phyloP scores from a whole-genome alignment of 2,888 invertebrate species.

The Mimumesa dahlbomi region DNA sequence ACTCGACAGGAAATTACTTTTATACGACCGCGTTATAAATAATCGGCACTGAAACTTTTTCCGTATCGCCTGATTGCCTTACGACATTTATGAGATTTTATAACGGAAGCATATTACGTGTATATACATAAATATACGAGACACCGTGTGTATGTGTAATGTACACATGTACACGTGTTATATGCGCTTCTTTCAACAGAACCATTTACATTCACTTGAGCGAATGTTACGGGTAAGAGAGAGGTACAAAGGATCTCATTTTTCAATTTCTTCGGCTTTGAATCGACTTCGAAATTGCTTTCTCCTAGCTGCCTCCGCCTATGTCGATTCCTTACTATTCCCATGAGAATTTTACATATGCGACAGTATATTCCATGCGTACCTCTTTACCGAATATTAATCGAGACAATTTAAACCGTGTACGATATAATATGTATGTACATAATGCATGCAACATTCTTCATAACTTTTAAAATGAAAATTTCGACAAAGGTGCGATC shows the following conservation, averaged over 20 bases:
- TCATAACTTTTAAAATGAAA: too few species aligned
- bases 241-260: constrained; percentile 31
- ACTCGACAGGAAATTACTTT: too few species aligned
- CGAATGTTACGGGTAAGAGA: constrained; percentile 8
- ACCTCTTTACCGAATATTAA: constrained; percentile 7
- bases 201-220: background rate
- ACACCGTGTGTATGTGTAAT: background rate
- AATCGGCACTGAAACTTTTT: too few species aligned
- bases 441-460: too few species aligned
- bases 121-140: background rate
- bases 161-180: background rate
- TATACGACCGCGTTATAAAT: too few species aligned
- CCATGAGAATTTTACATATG: background rate
- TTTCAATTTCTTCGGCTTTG: constrained; percentile 39
- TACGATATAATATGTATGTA: too few species aligned
- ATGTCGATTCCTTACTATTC: background rate
- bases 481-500: too few species aligned
- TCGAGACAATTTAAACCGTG: too few species aligned
- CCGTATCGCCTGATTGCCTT: too few species aligned
- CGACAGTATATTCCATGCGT: constrained; percentile 1
- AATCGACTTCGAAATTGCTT: constrained; percentile 39
- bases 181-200: background rate
- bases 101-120: background rate
- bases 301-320: background rate
- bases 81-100: background rate